Base-by-base conservation (phyloP, 2,113 vertebrate species). In the Gopherus evgoodei region DNA sequence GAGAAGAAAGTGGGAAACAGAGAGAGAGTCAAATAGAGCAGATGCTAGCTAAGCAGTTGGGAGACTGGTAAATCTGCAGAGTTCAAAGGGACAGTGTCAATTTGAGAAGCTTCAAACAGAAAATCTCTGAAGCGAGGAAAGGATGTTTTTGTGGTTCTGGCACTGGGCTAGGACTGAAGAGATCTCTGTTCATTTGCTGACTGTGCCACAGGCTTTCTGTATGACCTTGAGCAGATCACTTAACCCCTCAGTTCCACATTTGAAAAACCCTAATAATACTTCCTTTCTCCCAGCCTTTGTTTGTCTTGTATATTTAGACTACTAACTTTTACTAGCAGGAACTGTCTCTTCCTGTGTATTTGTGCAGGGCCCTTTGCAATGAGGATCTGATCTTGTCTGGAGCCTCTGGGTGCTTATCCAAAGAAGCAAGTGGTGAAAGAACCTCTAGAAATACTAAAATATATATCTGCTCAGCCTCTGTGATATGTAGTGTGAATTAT, bases 31-130 rank as follows among this genome's bases (percentile, higher is more conserved):
- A 5, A 56, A 22, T 54, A 78, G 56, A 84, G 72, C 81, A 14
- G 10, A 86, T 81, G 87, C 81, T 86, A 80, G 16, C 31, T 50
- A 95, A 80, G 84, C 62, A 65, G 91, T 93, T 92, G 84, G 91
- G 94, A 94, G 83, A 88, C 76, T 38, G 76, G 90, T 50, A 38
- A 38, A 87, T 19, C 87, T 91, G 83, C 80, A 78, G 54, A 65
- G 52, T 83, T 84, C 83, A 83, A 88, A 89, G 69, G 93, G 93
- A 95, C 27, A 84, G 90, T 95, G 94, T 94, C 90, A 95, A 93
- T 80, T 89, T 93, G 82, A 94, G 81, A 89, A 92, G 90, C 90
- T 97, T 92, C 83, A 86, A 76, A 25, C 25, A 44, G 12, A 52
- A 13, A 84, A 13, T 24, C 57, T n/a, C 9, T 11, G 57, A 69